phyloP scores from a whole-genome alignment of 2,797 vertebrate species.

The Manis pentadactyla region DNA sequence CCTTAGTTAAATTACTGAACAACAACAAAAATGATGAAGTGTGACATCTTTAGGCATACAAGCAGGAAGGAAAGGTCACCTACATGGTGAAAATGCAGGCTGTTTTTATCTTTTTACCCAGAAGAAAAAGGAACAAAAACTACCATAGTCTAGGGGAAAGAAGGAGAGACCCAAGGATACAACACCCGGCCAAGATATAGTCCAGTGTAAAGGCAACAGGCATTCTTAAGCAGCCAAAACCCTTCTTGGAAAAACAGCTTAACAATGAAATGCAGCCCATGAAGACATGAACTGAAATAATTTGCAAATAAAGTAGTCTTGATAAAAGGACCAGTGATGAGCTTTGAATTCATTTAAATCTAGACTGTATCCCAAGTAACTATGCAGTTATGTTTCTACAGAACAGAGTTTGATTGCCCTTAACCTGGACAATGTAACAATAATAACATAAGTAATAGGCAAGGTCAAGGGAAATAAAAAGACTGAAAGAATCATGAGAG shows the following conservation, averaged over 20 bases:
- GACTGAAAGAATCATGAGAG: neutral
- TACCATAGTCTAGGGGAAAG: neutral
- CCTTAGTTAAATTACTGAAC: neutral
- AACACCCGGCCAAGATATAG: neutral
- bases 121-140: neutral
- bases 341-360: neutral
- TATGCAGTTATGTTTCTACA: neutral
- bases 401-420: neutral
- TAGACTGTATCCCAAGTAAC: neutral
- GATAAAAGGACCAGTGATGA: neutral
- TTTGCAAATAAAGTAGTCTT: neutral
- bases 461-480: neutral
- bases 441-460: neutral
- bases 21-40: neutral
- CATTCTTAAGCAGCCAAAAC: neutral
- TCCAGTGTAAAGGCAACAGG: neutral
- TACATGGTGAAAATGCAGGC: neutral
- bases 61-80: neutral
- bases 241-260: constrained; percentile 13
- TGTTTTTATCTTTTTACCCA: neutral
- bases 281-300: constrained; percentile 26
- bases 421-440: neutral
- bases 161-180: neutral
- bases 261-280: neutral
- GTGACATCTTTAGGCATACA: neutral